These are phyloP conservation scores for Hipparchia sbordonii DNA, from an alignment of 2,888 invertebrate species.

Conservation along the genomic window DNA sequence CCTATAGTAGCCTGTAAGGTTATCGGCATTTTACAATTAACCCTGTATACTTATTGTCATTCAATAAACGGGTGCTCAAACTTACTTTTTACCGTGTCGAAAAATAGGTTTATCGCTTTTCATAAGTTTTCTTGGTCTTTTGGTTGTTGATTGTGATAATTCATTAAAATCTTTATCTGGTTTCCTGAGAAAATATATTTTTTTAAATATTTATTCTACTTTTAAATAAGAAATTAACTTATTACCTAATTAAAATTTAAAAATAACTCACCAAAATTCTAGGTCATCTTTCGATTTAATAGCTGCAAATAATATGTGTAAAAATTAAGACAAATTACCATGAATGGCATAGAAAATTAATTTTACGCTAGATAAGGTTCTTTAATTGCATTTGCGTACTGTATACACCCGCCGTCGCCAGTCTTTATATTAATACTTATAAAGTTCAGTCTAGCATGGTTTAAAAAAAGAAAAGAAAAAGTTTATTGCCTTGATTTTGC, in stretches of 20 bases:
- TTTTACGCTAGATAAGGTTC: background rate
- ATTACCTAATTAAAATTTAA: too few species aligned
- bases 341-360: background rate
- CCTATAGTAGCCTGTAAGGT: too few species aligned
- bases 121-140: background rate
- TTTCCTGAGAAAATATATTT: slow-evolving; percentile 18
- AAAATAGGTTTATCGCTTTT: slow-evolving; percentile 11
- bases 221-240: background rate
- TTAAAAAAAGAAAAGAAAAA: too few species aligned
- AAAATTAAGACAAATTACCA: background rate
- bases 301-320: slow-evolving; percentile 15
- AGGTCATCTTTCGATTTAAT: slow-evolving; percentile 27
- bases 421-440: background rate
- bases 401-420: background rate
- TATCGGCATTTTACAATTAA: too few species aligned
- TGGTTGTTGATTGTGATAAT: background rate
- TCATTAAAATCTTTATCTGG: slow-evolving; percentile 1
- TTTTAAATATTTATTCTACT: background rate
- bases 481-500: background rate
- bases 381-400: background rate
- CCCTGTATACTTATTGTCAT: too few species aligned
- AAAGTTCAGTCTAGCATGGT: too few species aligned
- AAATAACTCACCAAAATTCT: slow-evolving; percentile 37
- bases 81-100: slow-evolving; percentile 2
- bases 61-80: background rate